These are phyloP conservation scores for Cryptophagus acutangulus DNA, from an alignment of 2,888 invertebrate genomes.

Conservation along the genomic window DNA sequence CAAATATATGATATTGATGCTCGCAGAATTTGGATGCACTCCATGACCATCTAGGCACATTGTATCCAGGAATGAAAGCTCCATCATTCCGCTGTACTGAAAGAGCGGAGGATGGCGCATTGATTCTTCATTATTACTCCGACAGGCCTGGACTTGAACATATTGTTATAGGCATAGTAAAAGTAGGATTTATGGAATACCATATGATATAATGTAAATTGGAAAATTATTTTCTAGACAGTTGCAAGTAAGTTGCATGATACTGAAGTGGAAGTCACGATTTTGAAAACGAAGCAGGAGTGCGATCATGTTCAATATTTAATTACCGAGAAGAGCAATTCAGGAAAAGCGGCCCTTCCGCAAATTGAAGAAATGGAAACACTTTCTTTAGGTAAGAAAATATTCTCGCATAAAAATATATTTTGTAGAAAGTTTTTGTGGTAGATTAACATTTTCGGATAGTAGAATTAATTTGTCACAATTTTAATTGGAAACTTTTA, in stretches of 20 bases:
- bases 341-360: conserved; percentile 59
- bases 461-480: conserved; percentile 3
- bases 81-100: conserved; percentile 96
- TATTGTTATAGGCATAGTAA: conserved; percentile 95
- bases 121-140: conserved; percentile 93
- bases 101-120: conserved; percentile 78
- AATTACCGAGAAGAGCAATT: conserved; percentile 77
- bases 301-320: conserved; percentile 90
- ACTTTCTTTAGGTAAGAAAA: conserved; percentile 59
- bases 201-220: no score
- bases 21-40: conserved; percentile 89
- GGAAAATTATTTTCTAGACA: conserved; percentile 55
- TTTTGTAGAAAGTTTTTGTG: neutral
- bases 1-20: conserved; percentile 7
- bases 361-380: conserved; percentile 70
- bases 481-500: neutral
- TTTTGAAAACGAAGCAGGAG: conserved; percentile 81
- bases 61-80: conserved; percentile 91
- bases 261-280: conserved; percentile 87
- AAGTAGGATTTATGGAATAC: conserved; percentile 45
- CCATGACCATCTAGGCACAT: conserved; percentile 89
- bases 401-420: neutral
- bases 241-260: conserved; percentile 90
- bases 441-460: neutral
- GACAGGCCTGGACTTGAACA: conserved; percentile 90